These are phyloP conservation scores for Caenorhabditis drosophilae DNA, from an alignment of 2,888 invertebrate genomes.

Conservation along the genomic window DNA sequence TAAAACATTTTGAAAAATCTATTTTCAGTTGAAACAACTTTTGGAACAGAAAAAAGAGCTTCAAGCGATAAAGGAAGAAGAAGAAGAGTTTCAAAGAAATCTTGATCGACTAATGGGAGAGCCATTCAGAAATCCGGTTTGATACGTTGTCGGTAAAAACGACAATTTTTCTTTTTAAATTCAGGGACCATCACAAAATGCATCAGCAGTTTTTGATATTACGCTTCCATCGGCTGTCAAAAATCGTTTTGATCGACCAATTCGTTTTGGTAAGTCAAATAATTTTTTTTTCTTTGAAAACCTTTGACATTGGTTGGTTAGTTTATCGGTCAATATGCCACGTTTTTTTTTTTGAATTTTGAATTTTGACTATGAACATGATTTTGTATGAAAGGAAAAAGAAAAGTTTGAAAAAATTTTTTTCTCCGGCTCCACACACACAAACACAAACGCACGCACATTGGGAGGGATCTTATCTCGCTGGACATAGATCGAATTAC, in stretches of 20 bases:
- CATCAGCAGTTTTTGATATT: conserved; percentile 46
- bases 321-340: too few relatives aligned
- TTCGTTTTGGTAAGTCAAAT: conserved; percentile 53
- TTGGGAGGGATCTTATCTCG: too few relatives aligned
- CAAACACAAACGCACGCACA: too few relatives aligned
- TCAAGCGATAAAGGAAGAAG: conserved; percentile 47
- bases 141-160: background rate
- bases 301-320: background rate
- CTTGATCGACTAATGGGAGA: conserved; percentile 60
- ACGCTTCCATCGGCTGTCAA: conserved; percentile 56
- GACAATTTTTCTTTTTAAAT: background rate
- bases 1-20: too few relatives aligned
- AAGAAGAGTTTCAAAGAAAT: conserved; percentile 63
- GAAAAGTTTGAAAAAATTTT: too few relatives aligned
- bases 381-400: too few relatives aligned
- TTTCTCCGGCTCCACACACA: too few relatives aligned
- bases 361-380: too few relatives aligned
- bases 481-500: too few relatives aligned
- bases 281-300: background rate
- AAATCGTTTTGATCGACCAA: conserved; percentile 56
- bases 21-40: too few relatives aligned
- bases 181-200: background rate
- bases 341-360: too few relatives aligned
- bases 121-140: conserved; percentile 27
- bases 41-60: too few relatives aligned